A percentile compares a stretch with the other conserved stretches of the same genome.
These are phyloP conservation scores for Ceratina calcarata DNA, from an alignment of 1,140 invertebrate genomes.

Conservation along the genomic window DNA sequence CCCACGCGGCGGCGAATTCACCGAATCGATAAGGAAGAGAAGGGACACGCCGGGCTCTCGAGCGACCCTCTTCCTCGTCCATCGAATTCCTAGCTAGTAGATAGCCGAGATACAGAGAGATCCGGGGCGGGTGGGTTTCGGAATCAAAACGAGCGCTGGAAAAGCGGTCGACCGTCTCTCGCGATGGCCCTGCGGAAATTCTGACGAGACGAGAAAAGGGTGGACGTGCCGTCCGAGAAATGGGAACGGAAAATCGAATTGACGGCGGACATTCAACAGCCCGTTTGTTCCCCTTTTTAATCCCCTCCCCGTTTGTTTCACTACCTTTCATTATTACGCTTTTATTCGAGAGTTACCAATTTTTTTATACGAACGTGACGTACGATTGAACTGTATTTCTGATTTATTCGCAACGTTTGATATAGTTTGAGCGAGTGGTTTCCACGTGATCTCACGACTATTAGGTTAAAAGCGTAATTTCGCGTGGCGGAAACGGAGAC, in stretches of 20 bases:
- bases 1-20: neutral
- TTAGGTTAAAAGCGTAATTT: neutral
- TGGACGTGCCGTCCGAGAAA: conserved; percentile 24
- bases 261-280: conserved; percentile 5
- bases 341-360: too few species aligned
- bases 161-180: neutral
- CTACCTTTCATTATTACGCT: neutral
- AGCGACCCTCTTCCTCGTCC: conserved; percentile 19
- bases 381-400: too few species aligned
- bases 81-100: conserved; percentile 23
- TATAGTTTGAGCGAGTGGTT: too few species aligned
- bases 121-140: neutral
- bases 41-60: neutral
- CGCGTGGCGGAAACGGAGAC: neutral
- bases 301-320: neutral
- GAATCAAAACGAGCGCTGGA: conserved; percentile 30
- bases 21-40: conserved; percentile 27
- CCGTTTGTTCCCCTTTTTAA: neutral
- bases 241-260: conserved; percentile 33
- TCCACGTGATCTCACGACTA: too few species aligned
- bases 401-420: too few species aligned
- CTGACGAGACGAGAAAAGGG: conserved; percentile 38
- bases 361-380: too few species aligned
- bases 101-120: conserved; percentile 15
- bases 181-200: conserved; percentile 24